These are phyloP conservation scores for Incurvaria masculella DNA, from an alignment of 2,888 invertebrate species.

Conservation along the genomic window DNA sequence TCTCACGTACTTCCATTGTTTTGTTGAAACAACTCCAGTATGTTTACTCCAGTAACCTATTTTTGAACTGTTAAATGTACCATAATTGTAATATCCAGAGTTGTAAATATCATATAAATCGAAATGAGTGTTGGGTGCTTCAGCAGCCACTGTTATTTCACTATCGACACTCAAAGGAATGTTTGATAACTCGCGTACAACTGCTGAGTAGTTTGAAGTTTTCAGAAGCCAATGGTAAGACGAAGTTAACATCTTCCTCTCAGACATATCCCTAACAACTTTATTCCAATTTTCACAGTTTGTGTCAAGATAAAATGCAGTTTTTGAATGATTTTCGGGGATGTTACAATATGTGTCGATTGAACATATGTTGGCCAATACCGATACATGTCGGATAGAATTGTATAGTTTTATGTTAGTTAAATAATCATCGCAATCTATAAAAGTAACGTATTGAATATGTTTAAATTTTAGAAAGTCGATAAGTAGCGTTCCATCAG, in stretches of 20 bases:
- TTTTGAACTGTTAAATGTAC: constrained; percentile 39
- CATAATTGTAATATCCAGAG: constrained; percentile 53
- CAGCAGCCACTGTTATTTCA: constrained; percentile 35
- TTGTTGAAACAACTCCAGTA: constrained; percentile 18
- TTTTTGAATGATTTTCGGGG: constrained; percentile 14
- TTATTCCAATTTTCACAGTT: constrained; percentile 29
- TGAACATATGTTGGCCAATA: background rate
- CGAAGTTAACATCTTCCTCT: constrained; percentile 21
- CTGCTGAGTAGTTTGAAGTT: constrained; percentile 23
- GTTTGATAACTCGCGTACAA: constrained; percentile 25
- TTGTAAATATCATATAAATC: constrained; percentile 49
- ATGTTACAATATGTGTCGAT: background rate
- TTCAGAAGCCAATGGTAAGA: constrained; percentile 37
- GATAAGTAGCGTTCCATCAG: background rate
- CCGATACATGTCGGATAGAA: background rate
- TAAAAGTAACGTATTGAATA: background rate
- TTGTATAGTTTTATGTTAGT: background rate
- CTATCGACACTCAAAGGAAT: constrained; percentile 44
- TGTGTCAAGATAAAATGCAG: constrained; percentile 31
- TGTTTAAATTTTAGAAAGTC: constrained; percentile 1
- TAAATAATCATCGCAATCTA: background rate
- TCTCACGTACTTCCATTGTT: constrained; percentile 27
- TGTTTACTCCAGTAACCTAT: constrained; percentile 46
- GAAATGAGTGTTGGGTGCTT: constrained; percentile 18
- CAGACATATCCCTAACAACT: constrained; percentile 19